These are phyloP conservation scores for Vidua chalybeata DNA, from an alignment of 2,113 vertebrate genomes.

Conservation along the genomic window DNA sequence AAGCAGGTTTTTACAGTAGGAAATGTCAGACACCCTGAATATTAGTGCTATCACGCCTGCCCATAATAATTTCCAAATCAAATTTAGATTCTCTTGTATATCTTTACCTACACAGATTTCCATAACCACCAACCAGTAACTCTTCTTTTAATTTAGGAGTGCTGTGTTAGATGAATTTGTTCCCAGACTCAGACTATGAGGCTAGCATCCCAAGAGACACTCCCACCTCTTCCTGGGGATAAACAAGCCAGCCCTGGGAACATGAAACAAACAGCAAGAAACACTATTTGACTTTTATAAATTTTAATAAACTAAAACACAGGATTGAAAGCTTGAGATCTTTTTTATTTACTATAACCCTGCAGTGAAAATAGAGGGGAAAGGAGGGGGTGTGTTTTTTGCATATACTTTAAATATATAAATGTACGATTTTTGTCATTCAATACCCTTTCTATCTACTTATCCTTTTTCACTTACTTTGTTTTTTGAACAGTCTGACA, in stretches of 20 bases:
- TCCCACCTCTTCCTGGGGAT: slow-evolving; percentile 59
- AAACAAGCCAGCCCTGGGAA: slow-evolving; percentile 50
- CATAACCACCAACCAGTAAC: slow-evolving; percentile 49
- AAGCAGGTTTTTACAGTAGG: background rate
- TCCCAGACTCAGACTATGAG: slow-evolving; percentile 37
- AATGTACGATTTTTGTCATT: background rate
- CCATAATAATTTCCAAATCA: slow-evolving; percentile 24
- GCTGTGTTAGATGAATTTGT: slow-evolving; percentile 29
- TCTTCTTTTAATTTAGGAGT: slow-evolving; percentile 52
- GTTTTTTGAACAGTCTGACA: background rate
- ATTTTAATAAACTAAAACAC: slow-evolving; percentile 29
- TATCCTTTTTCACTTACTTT: background rate
- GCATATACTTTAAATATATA: background rate
- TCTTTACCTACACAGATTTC: slow-evolving; percentile 45
- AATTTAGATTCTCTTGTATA: slow-evolving; percentile 12
- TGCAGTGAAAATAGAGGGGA: background rate
- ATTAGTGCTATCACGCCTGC: background rate
- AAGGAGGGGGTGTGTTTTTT: background rate
- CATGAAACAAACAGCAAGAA: slow-evolving; percentile 38
- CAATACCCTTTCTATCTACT: background rate
- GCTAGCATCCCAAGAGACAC: slow-evolving; percentile 40
- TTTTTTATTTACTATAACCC: slow-evolving; percentile 16
- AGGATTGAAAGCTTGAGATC: background rate
- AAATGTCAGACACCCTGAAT: background rate
- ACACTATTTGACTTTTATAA: slow-evolving; percentile 47